Percentiles rank a stretch among this genome's conserved stretches.
Conservation (phyloP, 2,797 vertebrate genomes). For the Bovichtus diacanthus region DNA sequence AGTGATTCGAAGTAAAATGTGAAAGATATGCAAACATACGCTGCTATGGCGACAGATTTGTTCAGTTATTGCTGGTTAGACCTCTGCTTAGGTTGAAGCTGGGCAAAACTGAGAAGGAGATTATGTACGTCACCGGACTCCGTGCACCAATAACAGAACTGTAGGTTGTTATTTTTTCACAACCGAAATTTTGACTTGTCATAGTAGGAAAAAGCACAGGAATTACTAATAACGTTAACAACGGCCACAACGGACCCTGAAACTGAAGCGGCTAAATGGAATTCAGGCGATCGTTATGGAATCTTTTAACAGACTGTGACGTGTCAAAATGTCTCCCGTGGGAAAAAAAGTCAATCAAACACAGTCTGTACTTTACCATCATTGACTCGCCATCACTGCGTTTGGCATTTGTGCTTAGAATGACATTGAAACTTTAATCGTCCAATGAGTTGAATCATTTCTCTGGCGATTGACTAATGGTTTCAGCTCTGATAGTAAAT, state of each 20-base stretch:
- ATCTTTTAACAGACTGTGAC: too few relatives aligned
- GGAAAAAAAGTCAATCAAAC: background rate
- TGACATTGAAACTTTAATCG: background rate
- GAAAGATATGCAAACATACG: too few relatives aligned
- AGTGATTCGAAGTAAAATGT: too few relatives aligned
- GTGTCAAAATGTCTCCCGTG: background rate
- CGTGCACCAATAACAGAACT: too few relatives aligned
- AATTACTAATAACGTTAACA: background rate
- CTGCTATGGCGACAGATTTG: too few relatives aligned
- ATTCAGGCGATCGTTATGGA: too few relatives aligned
- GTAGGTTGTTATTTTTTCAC: background rate
- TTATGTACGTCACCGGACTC: background rate
- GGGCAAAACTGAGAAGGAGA: background rate
- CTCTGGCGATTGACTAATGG: background rate
- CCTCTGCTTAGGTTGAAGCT: background rate
- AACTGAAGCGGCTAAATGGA: background rate
- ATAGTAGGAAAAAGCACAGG: background rate
- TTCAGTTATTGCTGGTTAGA: too few relatives aligned
- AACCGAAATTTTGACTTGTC: background rate
- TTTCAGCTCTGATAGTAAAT: background rate
- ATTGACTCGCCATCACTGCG: background rate
- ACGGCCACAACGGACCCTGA: background rate
- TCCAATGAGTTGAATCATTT: too few relatives aligned
- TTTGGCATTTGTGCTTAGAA: background rate
- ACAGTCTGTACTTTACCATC: background rate